Conservation (phyloP, 2,113 vertebrate species). For the Oxygymnocypris stewartii region DNA sequence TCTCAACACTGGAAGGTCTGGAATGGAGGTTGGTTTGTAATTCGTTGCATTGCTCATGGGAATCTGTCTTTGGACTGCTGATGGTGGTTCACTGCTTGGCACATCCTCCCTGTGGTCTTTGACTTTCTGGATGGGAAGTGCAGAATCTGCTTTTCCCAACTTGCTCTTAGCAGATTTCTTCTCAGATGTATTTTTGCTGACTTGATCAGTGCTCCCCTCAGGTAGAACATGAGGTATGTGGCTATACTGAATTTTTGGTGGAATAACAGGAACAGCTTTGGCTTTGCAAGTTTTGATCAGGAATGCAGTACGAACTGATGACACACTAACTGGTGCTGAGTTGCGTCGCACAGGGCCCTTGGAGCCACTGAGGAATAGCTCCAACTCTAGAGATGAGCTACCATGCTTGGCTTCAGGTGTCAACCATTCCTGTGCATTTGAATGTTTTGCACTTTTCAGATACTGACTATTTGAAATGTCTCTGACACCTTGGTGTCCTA, state of each 20-base stretch:
- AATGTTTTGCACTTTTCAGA: slow-evolving; percentile 59
- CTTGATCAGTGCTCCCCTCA: slow-evolving; percentile 58
- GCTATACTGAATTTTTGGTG: slow-evolving; percentile 93
- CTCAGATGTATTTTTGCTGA: slow-evolving; percentile 34
- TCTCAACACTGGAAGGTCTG: slow-evolving; percentile 79
- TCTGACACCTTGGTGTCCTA: slow-evolving; percentile 70
- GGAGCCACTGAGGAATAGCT: slow-evolving; percentile 71
- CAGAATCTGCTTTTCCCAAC: slow-evolving; percentile 63
- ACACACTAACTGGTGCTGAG: slow-evolving; percentile 92
- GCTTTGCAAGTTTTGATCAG: slow-evolving; percentile 97
- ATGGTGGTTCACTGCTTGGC: slow-evolving; percentile 74
- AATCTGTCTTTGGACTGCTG: slow-evolving; percentile 65
- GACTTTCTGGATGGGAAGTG: slow-evolving; percentile 66
- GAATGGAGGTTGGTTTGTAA: slow-evolving; percentile 56
- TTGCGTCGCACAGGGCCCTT: slow-evolving; percentile 83
- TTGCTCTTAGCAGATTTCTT: slow-evolving; percentile 50
- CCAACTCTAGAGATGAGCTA: slow-evolving; percentile 68
- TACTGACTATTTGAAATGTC: slow-evolving; percentile 75
- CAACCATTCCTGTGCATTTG: slow-evolving; percentile 54
- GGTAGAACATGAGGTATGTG: slow-evolving; percentile 87
- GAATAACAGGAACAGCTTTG: slow-evolving; percentile 90
- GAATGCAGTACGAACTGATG: slow-evolving; percentile 90
- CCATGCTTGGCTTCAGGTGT: slow-evolving; percentile 56
- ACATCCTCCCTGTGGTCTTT: slow-evolving; percentile 80
- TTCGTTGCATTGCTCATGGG: slow-evolving; percentile 56